Conservation (phyloP, 2,113 vertebrate species). For the Melanocharis versteri region DNA sequence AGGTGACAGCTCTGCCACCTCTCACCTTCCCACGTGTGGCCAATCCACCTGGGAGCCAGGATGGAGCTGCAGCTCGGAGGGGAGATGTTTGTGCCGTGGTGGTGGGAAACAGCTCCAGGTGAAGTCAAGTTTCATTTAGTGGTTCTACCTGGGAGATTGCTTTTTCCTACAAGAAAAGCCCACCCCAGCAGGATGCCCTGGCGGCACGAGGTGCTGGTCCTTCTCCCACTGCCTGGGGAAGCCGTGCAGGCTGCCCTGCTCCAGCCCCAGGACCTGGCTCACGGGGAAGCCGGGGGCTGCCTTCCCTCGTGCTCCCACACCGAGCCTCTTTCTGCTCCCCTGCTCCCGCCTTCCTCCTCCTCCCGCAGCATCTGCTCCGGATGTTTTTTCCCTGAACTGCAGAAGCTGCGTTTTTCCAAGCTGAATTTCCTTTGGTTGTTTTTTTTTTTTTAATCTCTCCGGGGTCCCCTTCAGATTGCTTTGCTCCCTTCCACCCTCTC, state of each 20-base stretch:
- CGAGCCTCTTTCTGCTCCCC: not conserved
- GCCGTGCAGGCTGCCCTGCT: not conserved
- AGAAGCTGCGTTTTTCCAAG: not conserved
- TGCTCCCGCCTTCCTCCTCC: not conserved
- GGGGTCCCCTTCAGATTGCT: not conserved
- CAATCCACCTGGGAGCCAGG: not conserved
- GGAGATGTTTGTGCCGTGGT: not conserved
- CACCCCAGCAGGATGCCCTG: not conserved
- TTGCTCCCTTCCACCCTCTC: not conserved
- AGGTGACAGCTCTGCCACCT: not conserved
- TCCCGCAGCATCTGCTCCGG: not conserved
- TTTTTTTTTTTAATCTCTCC: not conserved
- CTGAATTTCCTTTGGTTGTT: not conserved
- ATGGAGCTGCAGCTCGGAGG: rapidly evolving
- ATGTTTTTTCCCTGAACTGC: not conserved
- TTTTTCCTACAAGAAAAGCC: not conserved
- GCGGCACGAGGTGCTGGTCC: not conserved
- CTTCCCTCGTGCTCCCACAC: not conserved
- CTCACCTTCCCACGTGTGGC: not conserved
- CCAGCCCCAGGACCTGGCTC: not conserved
- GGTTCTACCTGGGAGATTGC: not conserved
- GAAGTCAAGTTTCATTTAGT: not conserved
- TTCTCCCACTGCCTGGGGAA: not conserved
- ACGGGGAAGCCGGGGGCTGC: not conserved
- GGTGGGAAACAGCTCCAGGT: not conserved